Percentiles rank a stretch among this genome's conserved stretches.
These are phyloP conservation scores for Dolichomitus sp. DNA, from an alignment of 2,888 invertebrate species.

Conservation along the genomic window DNA sequence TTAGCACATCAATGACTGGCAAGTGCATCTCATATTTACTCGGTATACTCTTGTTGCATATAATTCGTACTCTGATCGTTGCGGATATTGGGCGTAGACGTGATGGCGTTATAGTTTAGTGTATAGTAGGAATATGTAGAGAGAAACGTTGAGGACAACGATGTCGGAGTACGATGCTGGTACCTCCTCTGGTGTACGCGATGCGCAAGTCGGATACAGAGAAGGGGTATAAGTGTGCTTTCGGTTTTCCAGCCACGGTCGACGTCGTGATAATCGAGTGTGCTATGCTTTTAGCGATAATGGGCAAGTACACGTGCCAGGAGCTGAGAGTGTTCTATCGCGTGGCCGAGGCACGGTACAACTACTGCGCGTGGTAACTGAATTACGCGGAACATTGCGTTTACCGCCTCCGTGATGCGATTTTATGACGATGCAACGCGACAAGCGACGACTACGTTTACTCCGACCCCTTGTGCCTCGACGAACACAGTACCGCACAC, in stretches of 20 bases:
- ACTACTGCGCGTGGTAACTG: conserved; percentile 81
- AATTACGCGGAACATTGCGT: conserved; percentile 84
- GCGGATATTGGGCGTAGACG: conserved; percentile 18
- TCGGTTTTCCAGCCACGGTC: conserved; percentile 82
- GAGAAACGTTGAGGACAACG: background rate
- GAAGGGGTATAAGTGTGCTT: conserved; percentile 75
- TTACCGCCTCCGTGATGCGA: conserved; percentile 82
- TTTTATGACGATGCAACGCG: conserved; percentile 81
- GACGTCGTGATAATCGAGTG: conserved; percentile 85
- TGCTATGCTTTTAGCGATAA: conserved; percentile 85
- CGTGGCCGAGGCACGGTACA: conserved; percentile 57
- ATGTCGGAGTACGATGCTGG: conserved; percentile 11
- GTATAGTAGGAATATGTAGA: background rate
- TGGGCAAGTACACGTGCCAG: conserved; percentile 84
- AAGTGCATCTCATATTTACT: background rate
- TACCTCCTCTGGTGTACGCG: conserved; percentile 17
- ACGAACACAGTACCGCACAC: conserved; percentile 17
- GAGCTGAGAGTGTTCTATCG: conserved; percentile 68
- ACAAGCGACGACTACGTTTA: conserved; percentile 73
- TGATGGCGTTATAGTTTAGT: background rate
- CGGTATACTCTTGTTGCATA: conserved; percentile 15
- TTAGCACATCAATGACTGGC: background rate
- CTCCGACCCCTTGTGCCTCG: background rate
- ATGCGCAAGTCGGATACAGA: conserved; percentile 36
- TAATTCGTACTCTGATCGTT: conserved; percentile 22